A percentile compares a stretch with the other conserved stretches of the same genome.
Conservation (phyloP, 1,140 invertebrate genomes). For the Rhopalosiphum maidis region DNA sequence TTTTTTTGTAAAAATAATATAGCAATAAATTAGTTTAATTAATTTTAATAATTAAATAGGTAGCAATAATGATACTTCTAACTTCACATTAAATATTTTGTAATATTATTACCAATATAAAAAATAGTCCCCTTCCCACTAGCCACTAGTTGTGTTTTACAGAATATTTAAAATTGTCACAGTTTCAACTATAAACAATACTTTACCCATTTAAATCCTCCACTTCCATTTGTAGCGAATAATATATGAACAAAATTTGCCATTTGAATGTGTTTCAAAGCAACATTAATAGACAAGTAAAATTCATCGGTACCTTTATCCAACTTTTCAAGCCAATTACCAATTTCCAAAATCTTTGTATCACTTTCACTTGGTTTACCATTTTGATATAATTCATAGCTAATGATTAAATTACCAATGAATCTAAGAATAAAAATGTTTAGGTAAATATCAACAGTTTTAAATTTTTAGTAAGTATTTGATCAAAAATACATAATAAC, state of each 20-base stretch:
- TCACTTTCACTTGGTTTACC: background rate
- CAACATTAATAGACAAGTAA: conserved; percentile 43
- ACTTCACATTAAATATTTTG: background rate
- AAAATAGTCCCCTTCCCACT: background rate
- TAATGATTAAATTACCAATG: conserved; percentile 51
- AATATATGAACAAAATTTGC: conserved; percentile 34
- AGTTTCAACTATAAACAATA: background rate
- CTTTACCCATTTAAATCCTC: conserved; percentile 4
- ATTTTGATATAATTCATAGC: conserved; percentile 47
- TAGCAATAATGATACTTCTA: background rate
- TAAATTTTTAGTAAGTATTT: background rate
- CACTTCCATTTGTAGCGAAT: background rate
- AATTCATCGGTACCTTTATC: conserved; percentile 47
- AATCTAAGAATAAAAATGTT: conserved; percentile 2
- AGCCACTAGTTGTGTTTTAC: too few relatives aligned
- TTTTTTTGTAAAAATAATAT: background rate
- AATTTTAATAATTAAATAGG: background rate
- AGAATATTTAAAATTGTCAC: background rate
- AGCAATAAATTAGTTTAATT: background rate
- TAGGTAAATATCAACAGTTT: background rate
- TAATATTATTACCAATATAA: background rate
- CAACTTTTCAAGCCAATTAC: conserved; percentile 43
- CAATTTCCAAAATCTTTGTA: conserved; percentile 37
- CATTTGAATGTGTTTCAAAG: conserved; percentile 24
- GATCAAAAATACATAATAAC: too few relatives aligned